Percentiles rank a stretch among this genome's conserved stretches.
Conservation (phyloP, 2,113 vertebrate genomes). For the Acanthochromis polyacanthus region DNA sequence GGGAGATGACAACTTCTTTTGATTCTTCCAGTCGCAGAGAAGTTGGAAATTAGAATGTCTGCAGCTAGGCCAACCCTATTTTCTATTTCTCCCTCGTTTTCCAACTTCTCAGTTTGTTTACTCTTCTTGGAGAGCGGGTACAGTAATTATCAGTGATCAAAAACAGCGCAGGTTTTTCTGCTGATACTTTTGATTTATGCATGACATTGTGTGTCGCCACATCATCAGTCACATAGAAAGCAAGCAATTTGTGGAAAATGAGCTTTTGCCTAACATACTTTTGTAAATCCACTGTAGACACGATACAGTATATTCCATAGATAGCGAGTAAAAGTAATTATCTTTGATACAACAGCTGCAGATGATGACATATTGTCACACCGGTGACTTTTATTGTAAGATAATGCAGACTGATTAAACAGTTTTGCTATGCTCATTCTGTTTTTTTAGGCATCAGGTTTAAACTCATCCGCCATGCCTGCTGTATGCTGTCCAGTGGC, state of each 20-base stretch:
- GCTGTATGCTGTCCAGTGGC: constrained; percentile 65
- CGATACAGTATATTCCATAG: constrained; percentile 13
- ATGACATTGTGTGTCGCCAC: constrained; percentile 60
- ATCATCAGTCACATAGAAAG: constrained; percentile 50
- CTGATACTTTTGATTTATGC: constrained; percentile 66
- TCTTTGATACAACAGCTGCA: constrained; percentile 35
- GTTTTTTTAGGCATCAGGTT: constrained; percentile 12
- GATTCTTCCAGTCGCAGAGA: constrained; percentile 71
- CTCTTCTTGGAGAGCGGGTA: constrained; percentile 68
- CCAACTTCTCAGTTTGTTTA: constrained; percentile 70
- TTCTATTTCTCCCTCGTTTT: constrained; percentile 56
- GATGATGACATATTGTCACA: constrained; percentile 25
- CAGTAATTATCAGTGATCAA: constrained; percentile 79
- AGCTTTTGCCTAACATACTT: constrained; percentile 45
- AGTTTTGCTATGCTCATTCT: constrained; percentile 3
- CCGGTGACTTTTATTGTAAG: constrained; percentile 3
- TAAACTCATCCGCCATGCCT: constrained; percentile 34
- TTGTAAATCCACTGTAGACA: constrained; percentile 52
- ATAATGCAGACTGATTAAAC: constrained; percentile 14
- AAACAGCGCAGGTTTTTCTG: constrained; percentile 63
- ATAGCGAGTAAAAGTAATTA: constrained; percentile 53
- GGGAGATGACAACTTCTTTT: constrained; percentile 78
- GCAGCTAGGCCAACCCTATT: constrained; percentile 24
- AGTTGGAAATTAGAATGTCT: constrained; percentile 78
- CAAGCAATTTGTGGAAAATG: constrained; percentile 59